Base-by-base conservation (phyloP, 37 sponge, comb jelly and placozoan species). In the Trichoplax adhaerens region DNA sequence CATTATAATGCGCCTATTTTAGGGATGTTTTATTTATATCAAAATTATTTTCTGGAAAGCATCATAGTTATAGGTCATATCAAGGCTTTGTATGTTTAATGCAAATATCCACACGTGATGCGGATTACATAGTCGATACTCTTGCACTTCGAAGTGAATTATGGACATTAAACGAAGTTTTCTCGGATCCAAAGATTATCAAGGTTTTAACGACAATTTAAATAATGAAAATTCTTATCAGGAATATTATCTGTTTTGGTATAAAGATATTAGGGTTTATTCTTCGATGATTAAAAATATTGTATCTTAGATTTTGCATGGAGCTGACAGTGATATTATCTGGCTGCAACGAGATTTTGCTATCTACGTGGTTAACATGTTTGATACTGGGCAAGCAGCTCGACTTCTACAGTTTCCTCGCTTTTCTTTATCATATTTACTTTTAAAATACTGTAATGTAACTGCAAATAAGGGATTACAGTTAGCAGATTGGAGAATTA, bases 291-390 rank as follows among this genome's bases (percentile, higher is more conserved):
- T 12, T 12, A 60, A 12, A 12, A 60, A 12, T 12, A 60, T 12
- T 60, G 12, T 60, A 60, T 12, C 62, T 49, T 67, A 95, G 97
- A 91, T 95, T 64, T 52, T 95, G 62, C 97, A 95, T 64, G 97
- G 97, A 50, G 88, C 91, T 55, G 86, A 90, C 59, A 66, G 65
- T 62, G 97, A 95, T 58, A 77, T 95, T 12, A 62, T 58, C 55
- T 95, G 97, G 97, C 73, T 95, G 52, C 97, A 95, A 72, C 80
- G 91, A 55, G 91, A 95, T 76, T 85, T 87, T 73, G 88, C 91
- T 2, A 71, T 95, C 51, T 95, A 95, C 74, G 64, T 95, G 53
- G 97, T 95, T 49, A 90, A 90, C 80, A 59, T 95, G 84, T 95
- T 95, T 81, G 97, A 95, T 72, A 90, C 97, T 1, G 77, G 76